Conservation (phyloP, 2,797 vertebrate genomes). For the Malacoctenus gilli region DNA sequence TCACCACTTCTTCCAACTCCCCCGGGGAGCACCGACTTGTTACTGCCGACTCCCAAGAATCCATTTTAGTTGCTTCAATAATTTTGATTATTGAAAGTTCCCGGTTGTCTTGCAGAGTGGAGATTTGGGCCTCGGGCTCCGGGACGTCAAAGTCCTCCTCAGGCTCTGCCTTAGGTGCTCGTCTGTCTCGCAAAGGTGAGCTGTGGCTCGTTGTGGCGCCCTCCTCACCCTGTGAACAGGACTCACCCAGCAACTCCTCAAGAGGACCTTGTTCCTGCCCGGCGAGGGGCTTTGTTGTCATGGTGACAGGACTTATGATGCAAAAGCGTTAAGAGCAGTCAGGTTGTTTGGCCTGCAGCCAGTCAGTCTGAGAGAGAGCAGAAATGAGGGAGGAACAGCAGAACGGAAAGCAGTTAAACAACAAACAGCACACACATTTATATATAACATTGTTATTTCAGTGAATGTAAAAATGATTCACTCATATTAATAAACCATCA, state of each 20-base stretch:
- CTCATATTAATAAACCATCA: neutral
- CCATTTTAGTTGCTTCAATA: slow-evolving; percentile 6
- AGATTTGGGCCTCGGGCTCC: slow-evolving; percentile 14
- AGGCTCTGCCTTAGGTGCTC: slow-evolving; percentile 53
- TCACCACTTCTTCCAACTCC: slow-evolving; percentile 12
- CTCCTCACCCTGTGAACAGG: slow-evolving; percentile 30
- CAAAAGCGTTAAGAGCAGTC: slow-evolving; percentile 38
- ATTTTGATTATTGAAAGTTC: slow-evolving; percentile 8
- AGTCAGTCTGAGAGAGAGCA: slow-evolving; percentile 49
- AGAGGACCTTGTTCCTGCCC: slow-evolving; percentile 47
- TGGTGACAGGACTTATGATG: slow-evolving; percentile 51
- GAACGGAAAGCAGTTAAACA: slow-evolving; percentile 34
- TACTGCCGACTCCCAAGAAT: slow-evolving; percentile 12
- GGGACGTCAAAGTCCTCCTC: slow-evolving; percentile 48
- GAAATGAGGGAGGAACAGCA: slow-evolving; percentile 15
- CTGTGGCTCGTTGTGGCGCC: slow-evolving; percentile 1
- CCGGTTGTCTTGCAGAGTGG: slow-evolving; percentile 13
- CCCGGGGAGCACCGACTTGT: neutral
- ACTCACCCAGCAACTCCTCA: slow-evolving; percentile 40
- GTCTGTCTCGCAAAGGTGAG: slow-evolving; percentile 29
- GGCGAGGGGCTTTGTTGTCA: slow-evolving; percentile 60
- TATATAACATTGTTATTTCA: slow-evolving; percentile 22
- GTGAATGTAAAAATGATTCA: neutral
- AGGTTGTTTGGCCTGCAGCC: slow-evolving; percentile 43
- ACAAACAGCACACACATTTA: slow-evolving; percentile 25